These are phyloP conservation scores for Picathartes gymnocephalus DNA, from an alignment of 2,113 vertebrate genomes.

Conservation along the genomic window DNA sequence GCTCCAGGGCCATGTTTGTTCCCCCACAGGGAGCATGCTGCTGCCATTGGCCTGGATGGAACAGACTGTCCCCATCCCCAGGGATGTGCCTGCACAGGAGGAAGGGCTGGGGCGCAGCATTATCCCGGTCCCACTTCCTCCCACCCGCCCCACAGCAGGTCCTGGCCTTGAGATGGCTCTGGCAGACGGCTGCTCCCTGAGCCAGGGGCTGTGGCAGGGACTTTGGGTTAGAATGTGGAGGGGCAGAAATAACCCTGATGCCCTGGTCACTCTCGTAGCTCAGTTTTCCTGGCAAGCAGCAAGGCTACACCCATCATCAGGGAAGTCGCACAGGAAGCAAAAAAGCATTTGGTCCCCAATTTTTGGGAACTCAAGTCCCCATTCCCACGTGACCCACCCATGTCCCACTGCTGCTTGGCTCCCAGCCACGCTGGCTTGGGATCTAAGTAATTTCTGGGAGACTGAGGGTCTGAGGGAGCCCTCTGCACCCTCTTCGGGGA, in stretches of 20 bases:
- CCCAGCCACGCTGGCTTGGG: not conserved
- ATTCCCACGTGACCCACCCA: not conserved
- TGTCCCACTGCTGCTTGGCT: not conserved
- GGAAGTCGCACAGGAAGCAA: not conserved
- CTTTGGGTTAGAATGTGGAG: not conserved
- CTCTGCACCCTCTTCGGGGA: rapidly evolving
- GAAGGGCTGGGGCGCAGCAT: slow-evolving; percentile 14
- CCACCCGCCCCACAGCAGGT: not conserved
- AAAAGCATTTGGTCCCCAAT: not conserved
- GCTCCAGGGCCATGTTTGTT: too few relatives aligned
- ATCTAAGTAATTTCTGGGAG: not conserved
- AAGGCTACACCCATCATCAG: not conserved
- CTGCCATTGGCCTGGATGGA: not conserved
- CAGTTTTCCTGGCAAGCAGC: not conserved
- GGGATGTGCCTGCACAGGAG: not conserved
- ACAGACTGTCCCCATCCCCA: not conserved
- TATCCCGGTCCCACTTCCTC: slow-evolving; percentile 17
- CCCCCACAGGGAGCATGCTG: rapidly evolving
- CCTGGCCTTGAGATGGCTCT: not conserved
- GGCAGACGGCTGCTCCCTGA: not conserved
- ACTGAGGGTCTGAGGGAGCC: not conserved
- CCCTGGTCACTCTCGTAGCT: not conserved
- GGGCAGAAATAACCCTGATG: not conserved
- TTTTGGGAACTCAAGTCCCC: not conserved
- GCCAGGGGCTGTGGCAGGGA: not conserved